phyloP scores from a whole-genome alignment of 2,888 invertebrate species.

The Nephrocerus scutellatus region DNA sequence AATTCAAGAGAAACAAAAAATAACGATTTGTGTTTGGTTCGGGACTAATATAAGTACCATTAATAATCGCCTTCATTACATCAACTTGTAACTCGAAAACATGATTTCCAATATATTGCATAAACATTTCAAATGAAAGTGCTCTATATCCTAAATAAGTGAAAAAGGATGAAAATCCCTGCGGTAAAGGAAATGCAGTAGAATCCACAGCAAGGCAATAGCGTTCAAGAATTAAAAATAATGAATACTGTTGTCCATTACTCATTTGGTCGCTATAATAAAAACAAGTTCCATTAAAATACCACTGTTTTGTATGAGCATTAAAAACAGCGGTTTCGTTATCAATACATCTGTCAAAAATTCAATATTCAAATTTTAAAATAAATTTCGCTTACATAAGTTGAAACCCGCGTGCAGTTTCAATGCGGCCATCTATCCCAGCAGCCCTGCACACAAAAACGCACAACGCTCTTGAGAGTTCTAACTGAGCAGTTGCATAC shows the following conservation, averaged over 20 bases:
- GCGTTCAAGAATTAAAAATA: constrained; percentile 74
- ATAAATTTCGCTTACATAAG: constrained; percentile 57
- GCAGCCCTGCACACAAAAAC: constrained; percentile 65
- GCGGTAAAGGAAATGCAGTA: constrained; percentile 74
- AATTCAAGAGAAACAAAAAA: constrained; percentile 12
- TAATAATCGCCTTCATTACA: constrained; percentile 76
- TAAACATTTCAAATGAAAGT: constrained; percentile 67
- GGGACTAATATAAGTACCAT: constrained; percentile 50
- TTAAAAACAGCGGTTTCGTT: too few species aligned
- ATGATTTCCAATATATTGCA: constrained; percentile 76
- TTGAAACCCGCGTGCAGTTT: constrained; percentile 68
- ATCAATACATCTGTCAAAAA: not conserved
- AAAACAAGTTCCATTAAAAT: too few species aligned
- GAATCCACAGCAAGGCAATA: constrained; percentile 73
- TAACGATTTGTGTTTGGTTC: not conserved
- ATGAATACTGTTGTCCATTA: constrained; percentile 59
- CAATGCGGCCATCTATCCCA: constrained; percentile 59
- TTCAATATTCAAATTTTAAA: not conserved
- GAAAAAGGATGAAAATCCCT: constrained; percentile 84
- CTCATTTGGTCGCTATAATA: constrained; percentile 64
- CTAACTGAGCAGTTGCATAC: constrained; percentile 74
- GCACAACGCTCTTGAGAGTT: constrained; percentile 69
- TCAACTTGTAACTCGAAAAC: constrained; percentile 83
- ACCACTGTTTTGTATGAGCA: too few species aligned
- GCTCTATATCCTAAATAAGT: constrained; percentile 78